These are phyloP conservation scores for Nemoura dubitans DNA, from an alignment of 2,888 invertebrate genomes.

Conservation along the genomic window DNA sequence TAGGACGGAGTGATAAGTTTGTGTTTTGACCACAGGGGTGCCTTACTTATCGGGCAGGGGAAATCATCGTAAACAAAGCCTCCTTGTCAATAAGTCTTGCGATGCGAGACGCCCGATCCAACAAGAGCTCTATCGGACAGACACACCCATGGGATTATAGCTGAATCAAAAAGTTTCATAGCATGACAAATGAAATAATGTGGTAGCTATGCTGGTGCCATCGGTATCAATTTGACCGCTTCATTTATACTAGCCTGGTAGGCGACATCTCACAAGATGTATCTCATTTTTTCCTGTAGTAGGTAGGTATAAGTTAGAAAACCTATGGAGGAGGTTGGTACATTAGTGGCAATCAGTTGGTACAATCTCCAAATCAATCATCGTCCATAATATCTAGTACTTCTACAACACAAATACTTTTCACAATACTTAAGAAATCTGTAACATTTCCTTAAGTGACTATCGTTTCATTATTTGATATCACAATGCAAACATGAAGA, in stretches of 20 bases:
- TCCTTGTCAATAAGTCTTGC: conserved; percentile 21
- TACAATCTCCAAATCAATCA: not conserved
- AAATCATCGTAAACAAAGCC: conserved; percentile 28
- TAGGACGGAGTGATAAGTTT: conserved; percentile 32
- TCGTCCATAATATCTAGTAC: not conserved
- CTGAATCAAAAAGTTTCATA: not conserved
- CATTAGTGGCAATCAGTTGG: not conserved
- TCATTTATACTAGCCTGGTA: not conserved
- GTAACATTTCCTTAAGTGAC: not conserved
- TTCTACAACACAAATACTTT: not conserved
- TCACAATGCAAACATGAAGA: not conserved
- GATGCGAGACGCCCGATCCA: conserved; percentile 26
- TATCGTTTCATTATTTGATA: not conserved
- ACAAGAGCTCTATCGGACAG: conserved; percentile 27
- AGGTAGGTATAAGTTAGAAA: no score
- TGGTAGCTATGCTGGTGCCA: conserved; percentile 20
- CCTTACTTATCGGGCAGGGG: conserved; percentile 19
- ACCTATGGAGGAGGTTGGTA: no score
- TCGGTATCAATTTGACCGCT: conserved; percentile 3
- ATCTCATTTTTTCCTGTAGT: no score
- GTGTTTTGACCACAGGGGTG: conserved; percentile 39
- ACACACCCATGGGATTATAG: conserved; percentile 25
- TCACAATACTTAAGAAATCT: not conserved
- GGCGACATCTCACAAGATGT: no score
- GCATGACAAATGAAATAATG: conserved; percentile 18